Evolutionary conservation across 2,888 invertebrate species (phyloP).

Genomic region (Mythimna vitellina): DNA sequence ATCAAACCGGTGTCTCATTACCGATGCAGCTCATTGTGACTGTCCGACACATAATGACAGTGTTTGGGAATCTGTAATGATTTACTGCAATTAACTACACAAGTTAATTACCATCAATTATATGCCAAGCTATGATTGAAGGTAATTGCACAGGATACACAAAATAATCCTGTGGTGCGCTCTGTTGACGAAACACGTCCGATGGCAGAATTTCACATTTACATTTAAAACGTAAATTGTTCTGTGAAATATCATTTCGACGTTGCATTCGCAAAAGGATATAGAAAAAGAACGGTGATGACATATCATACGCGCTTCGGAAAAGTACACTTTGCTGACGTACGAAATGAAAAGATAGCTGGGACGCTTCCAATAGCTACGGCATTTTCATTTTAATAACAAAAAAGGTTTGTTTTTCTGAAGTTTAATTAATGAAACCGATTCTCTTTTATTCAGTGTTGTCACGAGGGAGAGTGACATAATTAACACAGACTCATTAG

Average conservation of each 20-base stretch:
- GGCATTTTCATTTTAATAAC: constrained; percentile 40
- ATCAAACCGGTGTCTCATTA: constrained; percentile 32
- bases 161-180: constrained; percentile 32
- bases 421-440: constrained; percentile 40
- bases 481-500: constrained; percentile 51
- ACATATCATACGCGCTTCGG: constrained; percentile 26
- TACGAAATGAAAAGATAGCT: constrained; percentile 54
- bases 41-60: constrained; percentile 33
- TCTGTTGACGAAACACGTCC: constrained; percentile 21
- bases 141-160: constrained; percentile 30
- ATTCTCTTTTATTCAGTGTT: constrained; percentile 40
- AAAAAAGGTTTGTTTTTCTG: constrained; percentile 47
- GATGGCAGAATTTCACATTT: constrained; percentile 37
- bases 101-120: constrained; percentile 51
- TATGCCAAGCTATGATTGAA: constrained; percentile 33
- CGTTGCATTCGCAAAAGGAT: constrained; percentile 32
- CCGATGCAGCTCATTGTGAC: constrained; percentile 27
- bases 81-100: constrained; percentile 28
- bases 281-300: constrained; percentile 36
- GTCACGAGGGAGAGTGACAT: constrained; percentile 46
- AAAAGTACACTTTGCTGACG: constrained; percentile 43
- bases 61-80: constrained; percentile 40
- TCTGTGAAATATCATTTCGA: constrained; percentile 42
- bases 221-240: constrained; percentile 43
- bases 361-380: constrained; percentile 12